phyloP scores from a whole-genome alignment of 64 coral and sea anemone species.

The Catalaphyllia jardinei region DNA sequence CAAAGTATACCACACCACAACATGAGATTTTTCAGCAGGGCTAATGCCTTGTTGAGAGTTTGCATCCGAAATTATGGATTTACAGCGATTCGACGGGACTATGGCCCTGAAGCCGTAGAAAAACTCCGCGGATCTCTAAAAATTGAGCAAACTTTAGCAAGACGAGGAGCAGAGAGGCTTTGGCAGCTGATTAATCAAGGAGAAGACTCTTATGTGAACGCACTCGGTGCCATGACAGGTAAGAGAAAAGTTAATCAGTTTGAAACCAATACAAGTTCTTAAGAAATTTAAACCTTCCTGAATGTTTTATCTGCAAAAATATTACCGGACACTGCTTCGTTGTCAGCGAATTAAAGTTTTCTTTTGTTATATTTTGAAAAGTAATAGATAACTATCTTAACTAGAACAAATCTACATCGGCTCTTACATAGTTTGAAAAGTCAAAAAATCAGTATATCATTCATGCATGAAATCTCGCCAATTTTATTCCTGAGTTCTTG shows the following conservation, averaged over 20 bases:
- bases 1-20: not conserved
- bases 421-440: too few species aligned
- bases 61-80: conserved; percentile 3
- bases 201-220: conserved; percentile 59
- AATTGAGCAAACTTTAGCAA: conserved; percentile 74
- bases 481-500: too few species aligned
- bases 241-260: not conserved
- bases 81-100: conserved; percentile 55
- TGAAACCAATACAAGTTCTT: not conserved
- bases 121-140: conserved; percentile 68
- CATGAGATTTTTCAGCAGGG: not conserved
- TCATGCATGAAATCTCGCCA: too few species aligned
- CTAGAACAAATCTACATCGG: too few species aligned
- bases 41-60: conserved; percentile 1
- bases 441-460: too few species aligned
- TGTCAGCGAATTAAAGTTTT: too few species aligned
- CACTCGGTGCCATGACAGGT: conserved; percentile 83
- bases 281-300: not conserved
- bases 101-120: conserved; percentile 63
- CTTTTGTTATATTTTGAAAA: too few species aligned
- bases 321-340: too few species aligned
- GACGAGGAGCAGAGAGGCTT: conserved; percentile 65
- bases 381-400: too few species aligned
- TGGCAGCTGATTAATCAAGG: conserved; percentile 60
- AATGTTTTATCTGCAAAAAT: too few species aligned